Conservation (phyloP, 2,797 vertebrate species). For the Podarcis lilfordi region DNA sequence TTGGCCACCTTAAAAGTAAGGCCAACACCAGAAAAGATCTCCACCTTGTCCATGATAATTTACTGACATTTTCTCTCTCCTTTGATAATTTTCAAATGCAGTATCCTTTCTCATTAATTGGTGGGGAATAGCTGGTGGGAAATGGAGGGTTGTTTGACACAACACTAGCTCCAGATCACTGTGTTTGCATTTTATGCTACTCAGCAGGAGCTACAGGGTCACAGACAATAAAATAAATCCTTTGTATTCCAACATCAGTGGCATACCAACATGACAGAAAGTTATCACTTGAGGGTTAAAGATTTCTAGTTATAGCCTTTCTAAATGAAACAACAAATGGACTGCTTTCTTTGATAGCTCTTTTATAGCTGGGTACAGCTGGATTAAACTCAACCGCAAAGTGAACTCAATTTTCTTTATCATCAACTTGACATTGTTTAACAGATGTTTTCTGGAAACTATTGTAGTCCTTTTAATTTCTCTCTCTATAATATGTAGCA, state of each 20-base stretch:
- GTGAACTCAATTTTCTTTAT: slow-evolving; percentile 81
- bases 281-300: slow-evolving; percentile 55
- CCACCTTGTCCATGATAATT: too few species aligned
- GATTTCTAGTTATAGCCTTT: slow-evolving; percentile 55
- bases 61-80: too few species aligned
- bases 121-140: too few species aligned
- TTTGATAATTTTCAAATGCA: too few species aligned
- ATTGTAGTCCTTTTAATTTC: slow-evolving; percentile 75
- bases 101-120: too few species aligned
- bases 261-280: slow-evolving; percentile 42
- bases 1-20: too few species aligned
- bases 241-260: slow-evolving; percentile 39
- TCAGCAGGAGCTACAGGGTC: neutral
- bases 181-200: neutral
- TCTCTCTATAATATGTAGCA: slow-evolving; percentile 72
- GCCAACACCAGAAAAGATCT: too few species aligned
- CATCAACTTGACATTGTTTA: slow-evolving; percentile 78
- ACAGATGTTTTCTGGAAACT: slow-evolving; percentile 78
- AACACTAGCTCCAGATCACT: neutral
- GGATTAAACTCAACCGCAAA: slow-evolving; percentile 75
- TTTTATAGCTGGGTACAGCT: slow-evolving; percentile 76
- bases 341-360: slow-evolving; percentile 73
- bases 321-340: slow-evolving; percentile 72
- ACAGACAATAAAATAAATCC: neutral
- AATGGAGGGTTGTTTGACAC: too few species aligned